A percentile compares a stretch with the other conserved stretches of the same genome.
Evolutionary conservation across 2,113 vertebrate genomes (phyloP).

Genomic region (Prunella himalayana): DNA sequence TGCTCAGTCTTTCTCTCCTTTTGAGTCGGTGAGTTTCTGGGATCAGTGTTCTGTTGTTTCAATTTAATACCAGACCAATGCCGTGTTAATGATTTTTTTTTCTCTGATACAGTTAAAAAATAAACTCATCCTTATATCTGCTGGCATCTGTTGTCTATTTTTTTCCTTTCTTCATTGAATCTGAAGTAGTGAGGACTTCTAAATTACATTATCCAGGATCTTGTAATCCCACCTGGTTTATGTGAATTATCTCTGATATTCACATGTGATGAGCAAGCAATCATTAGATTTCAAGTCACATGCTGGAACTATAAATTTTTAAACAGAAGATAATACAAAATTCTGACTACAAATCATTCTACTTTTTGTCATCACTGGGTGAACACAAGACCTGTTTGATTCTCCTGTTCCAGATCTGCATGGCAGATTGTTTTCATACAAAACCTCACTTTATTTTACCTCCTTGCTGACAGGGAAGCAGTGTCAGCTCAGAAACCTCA

Average conservation of each 20-base stretch:
- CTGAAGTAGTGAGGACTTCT: not conserved
- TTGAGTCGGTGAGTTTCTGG: not conserved
- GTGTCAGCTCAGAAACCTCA: not conserved
- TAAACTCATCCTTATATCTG: not conserved
- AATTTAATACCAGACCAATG: not conserved
- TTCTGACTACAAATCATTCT: not conserved
- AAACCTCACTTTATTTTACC: not conserved
- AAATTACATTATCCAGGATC: not conserved
- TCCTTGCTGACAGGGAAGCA: not conserved
- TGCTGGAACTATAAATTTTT: not conserved
- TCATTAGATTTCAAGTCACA: not conserved
- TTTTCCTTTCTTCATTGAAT: not conserved
- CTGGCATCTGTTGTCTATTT: not conserved
- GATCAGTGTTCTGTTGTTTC: not conserved
- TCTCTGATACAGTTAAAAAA: not conserved
- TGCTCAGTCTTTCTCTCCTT: not conserved
- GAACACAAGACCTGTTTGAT: not conserved
- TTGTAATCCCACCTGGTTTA: not conserved
- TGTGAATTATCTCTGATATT: not conserved
- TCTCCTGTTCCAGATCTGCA: not conserved
- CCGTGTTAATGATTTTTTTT: not conserved
- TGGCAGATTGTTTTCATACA: not conserved
- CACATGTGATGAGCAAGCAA: not conserved
- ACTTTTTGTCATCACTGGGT: not conserved
- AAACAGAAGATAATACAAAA: not conserved